Base-by-base conservation (phyloP, 2,888 invertebrate species). In the Arctia plantaginis region DNA sequence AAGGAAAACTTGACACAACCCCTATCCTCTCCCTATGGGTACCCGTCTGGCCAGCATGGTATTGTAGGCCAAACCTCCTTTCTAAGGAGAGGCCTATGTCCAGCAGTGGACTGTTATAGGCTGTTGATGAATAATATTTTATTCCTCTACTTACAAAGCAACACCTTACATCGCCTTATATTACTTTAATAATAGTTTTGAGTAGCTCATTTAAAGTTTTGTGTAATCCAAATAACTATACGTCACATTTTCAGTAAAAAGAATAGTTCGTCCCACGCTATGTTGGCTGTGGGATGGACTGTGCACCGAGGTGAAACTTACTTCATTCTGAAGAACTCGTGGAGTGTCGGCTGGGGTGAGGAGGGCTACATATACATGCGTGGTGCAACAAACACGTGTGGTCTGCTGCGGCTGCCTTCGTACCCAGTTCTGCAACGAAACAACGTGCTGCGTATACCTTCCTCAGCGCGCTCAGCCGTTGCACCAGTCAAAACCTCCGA, bases 261-360 rank as follows among this genome's bases (percentile, higher is more conserved):
- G 89, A 90, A 82, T 72, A 76, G 10, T 71, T 80, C 55, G 70
- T 90, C 89, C 79, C 94, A 94, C 85, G 94, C 94, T 0, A 91
- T 94, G 84, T 76, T 93, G 80, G 94, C 93, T 18, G 94, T 94
- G 76, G 94, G 94, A 0, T 95, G 93, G 93, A 92, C 90, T 71
- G 83, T 85, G 83, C 81, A 82, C 71, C 81, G 86, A 62, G 89
- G 88, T 1, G 90, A 90, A 79, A 86, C 92, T n/a, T 89, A 92
- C 90, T 90, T 94, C 87, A 90, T 91, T 69, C 77, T 94, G 79
- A 94, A 95, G 91, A 94, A 95, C 90, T 93, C 93, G 72, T 94
- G 93, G 93, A 87, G 90, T 8, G 80, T 83, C 35, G 81, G 73
- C 77, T 94, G 93, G 93, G 94, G 92, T 67, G 92, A 93, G 55